Evolutionary conservation across 2,797 vertebrate genomes (phyloP), one percentile per base, ranked within the genome.

Genomic region (Steatocranus sp.): DNA sequence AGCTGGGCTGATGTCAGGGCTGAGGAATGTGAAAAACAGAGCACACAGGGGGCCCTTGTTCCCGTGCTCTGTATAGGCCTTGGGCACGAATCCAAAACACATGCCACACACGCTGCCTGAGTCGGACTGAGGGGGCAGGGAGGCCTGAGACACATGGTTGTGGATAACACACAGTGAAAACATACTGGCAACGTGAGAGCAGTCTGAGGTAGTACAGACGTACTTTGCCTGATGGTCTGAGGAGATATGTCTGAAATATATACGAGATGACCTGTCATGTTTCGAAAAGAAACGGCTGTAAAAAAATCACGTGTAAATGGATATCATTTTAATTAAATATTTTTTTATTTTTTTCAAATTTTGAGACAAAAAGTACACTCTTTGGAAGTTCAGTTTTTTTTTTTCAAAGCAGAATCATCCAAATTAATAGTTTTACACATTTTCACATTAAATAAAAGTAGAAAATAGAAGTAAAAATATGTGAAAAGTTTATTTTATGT

Each of bases 1-100:
- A 86, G 78, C 76, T 68, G 2, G 58, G 86, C 86, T 95, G 95
- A 95, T 95, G 95, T 95, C 93, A 95, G 88, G 91, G 76, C 53
- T 1, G 2, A 90, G 89, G 95, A 95, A 95, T 95, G 93, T 91
- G 41, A 36, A 95, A 94, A 95, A 95, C 93, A 94, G 87, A 91
- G 61, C 91, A 93, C 88, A 95, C 85, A 93, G 94, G 94, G 92
- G 92, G 92, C 92, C 91, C 93, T 95, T 95, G 93, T 95, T 95
- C 92, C 90, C 38, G 87, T 61, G 50, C 78, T 76, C 70, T 90
- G 88, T 94, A 94, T 90, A 78, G 92, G 82, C 79, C 63, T 46
- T 49, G 87, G 91, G 88, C 82, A 78, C 73, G 75, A 83, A 80
- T 90, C 91, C 91, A 93, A 86, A 88, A 66, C 90, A 84, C 89